Evolutionary conservation across 2,797 vertebrate genomes (phyloP), one percentile per base, ranked within the genome.

Genomic region (Epinephelus coioides): DNA sequence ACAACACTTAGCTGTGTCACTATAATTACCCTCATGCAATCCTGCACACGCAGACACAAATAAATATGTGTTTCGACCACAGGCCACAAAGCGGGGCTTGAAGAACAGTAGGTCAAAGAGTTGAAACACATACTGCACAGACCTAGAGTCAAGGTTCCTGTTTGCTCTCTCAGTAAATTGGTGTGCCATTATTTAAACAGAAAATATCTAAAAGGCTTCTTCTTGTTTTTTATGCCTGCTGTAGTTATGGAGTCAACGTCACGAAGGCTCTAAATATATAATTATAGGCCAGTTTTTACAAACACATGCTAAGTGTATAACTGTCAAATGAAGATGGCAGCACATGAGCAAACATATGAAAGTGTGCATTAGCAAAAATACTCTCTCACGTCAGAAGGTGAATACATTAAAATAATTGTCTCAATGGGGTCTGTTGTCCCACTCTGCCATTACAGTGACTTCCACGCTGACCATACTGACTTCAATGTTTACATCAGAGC

Each of bases 371-470:
- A 34, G 72, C 60, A 69, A 76, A 88, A 89, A 88, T 83, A 86
- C 71, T 43, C 74, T 50, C 66, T 2, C 1, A 66, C 82, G 70
- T 89, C 86, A 90, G 74, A 68, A 21, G 49, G 65, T 69, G 83
- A 89, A 90, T 85, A 70, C 40, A 86, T 90, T 83, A 69, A 71
- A 89, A 89, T 89, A 80, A 88, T 78, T 87, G 73, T 89, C 65
- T 90, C 67, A 90, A 78, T 84, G 87, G 84, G 50, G 10, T 40
- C 72, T 74, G 78, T 66, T 90, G 88, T 92, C 50, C 76, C 23
- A 44, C 54, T 46, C 34, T 73, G 10, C 59, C 62, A 54, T 73
- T 67, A 69, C 69, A 77, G 34, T 47, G 55, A 80, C 73, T 54
- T 54, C 70, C 46, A 40, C 51, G 23, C 73, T 62, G 61, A 83